These are phyloP conservation scores for Tricholaema leucomelas DNA, from an alignment of 2,113 vertebrate species.

Conservation along the genomic window DNA sequence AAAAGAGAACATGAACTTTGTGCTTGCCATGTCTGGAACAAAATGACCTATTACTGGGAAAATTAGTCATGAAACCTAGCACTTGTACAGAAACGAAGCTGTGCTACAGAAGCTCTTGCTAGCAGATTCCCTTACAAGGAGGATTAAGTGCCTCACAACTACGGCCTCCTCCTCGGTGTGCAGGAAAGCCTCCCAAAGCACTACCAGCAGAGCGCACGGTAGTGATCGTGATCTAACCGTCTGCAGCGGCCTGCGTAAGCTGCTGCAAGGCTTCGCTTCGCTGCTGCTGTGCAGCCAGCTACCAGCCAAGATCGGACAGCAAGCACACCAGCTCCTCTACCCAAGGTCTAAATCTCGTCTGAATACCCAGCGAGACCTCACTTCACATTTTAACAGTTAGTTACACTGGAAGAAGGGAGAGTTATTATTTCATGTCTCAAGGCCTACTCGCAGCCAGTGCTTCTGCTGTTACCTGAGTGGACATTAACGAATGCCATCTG, in stretches of 20 bases:
- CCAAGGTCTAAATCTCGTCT: not conserved
- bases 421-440: not conserved
- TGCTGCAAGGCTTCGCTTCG: not conserved
- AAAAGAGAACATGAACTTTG: slow-evolving; percentile 21
- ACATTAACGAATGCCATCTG: not conserved
- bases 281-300: not conserved
- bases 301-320: not conserved
- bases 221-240: not conserved
- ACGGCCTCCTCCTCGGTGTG: not conserved
- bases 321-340: not conserved
- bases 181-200: not conserved
- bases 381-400: not conserved
- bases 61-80: not conserved
- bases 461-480: slow-evolving; percentile 1
- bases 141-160: not conserved
- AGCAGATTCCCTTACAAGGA: not conserved
- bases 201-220: fast-evolving
- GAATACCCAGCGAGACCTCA: not conserved
- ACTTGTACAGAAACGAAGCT: not conserved
- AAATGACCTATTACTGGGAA: slow-evolving; percentile 17
- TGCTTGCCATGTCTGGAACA: slow-evolving; percentile 13
- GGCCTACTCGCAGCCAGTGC: not conserved
- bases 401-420: not conserved
- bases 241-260: not conserved
- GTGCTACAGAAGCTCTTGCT: not conserved